Base-by-base conservation (phyloP, 2,888 invertebrate species). In the Hedychridium roseum region DNA sequence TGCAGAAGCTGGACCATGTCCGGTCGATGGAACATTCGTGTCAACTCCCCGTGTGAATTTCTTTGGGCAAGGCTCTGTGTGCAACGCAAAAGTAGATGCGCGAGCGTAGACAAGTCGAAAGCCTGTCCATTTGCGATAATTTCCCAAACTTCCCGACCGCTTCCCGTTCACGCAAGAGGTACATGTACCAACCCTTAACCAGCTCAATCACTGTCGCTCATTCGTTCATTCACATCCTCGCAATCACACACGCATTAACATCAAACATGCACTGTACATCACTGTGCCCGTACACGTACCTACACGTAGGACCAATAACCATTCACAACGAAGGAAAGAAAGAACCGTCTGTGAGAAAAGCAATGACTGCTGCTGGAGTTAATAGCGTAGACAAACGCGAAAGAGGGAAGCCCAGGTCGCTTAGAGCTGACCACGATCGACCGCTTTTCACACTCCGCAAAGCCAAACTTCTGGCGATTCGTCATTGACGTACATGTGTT, bases 221-320 rank as follows among this genome's bases (percentile, higher is more conserved):
- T 55, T 59, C 57, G 64, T 47, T 66, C 63, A 57, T 62, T 66
- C 60, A 54, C 43, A 40, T 56, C 58, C 48, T 54, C 50, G 63
- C 58, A 66, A 60, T 61, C 58, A 66, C 48, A 57, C 63, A 60
- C 58, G 57, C 63, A 63, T 61, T 54, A 52, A 58, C 52, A 40
- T 52, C 54, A 50, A n/a, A 59, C 65, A 67, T 51, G 54, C 60
- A 67, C 54, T 57, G 43, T 37, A 55, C 52, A 60, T 64, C 54
- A 60, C 54, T 47, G 46, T 36, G 48, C 48, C 51, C 53, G 30
- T 40, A 58, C 60, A 63, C 50, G 54, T 50, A 56, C 57, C 64
- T 45, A 60, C 35, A 64, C 43, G n/a, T n/a, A n/a, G n/a, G n/a
- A n/a, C n/a, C n/a, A n/a, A 49, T 43, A 12, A 39, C 50, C 45